phyloP scores from a whole-genome alignment of 1,140 invertebrate species.

The Bombus affinis region DNA sequence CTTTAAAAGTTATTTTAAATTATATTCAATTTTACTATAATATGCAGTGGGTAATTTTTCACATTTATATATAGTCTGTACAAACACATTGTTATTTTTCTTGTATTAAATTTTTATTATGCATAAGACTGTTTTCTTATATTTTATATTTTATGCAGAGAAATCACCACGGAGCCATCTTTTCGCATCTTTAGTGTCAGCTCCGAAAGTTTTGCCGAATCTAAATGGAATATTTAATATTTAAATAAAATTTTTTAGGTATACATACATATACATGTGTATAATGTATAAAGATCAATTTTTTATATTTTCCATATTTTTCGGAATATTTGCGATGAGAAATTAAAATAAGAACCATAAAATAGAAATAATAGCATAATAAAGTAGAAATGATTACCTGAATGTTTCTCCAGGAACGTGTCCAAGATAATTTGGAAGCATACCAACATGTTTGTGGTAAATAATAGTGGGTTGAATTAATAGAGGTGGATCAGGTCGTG shows the following conservation, averaged over 20 bases:
- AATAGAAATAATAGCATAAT: background rate
- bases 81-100: background rate
- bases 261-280: background rate
- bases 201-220: slow-evolving; percentile 88
- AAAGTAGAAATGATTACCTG: slow-evolving; percentile 78
- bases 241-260: slow-evolving; percentile 17
- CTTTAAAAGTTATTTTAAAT: background rate
- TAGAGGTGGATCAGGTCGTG: slow-evolving; percentile 82
- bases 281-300: background rate
- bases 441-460: slow-evolving; percentile 87
- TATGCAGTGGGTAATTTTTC: background rate
- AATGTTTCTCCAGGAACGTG: slow-evolving; percentile 88
- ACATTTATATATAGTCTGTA: background rate
- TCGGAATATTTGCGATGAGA: background rate
- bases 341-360: background rate
- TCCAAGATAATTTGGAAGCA: slow-evolving; percentile 88
- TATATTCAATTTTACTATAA: background rate
- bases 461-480: slow-evolving; percentile 83
- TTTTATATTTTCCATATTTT: background rate
- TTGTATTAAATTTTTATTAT: background rate
- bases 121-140: background rate
- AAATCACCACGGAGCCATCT: slow-evolving; percentile 83
- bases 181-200: slow-evolving; percentile 87
- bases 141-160: slow-evolving; percentile 25
- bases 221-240: slow-evolving; percentile 74